Evolutionary conservation across 2,888 invertebrate species (phyloP).

Genomic region (Papilio gigon): DNA sequence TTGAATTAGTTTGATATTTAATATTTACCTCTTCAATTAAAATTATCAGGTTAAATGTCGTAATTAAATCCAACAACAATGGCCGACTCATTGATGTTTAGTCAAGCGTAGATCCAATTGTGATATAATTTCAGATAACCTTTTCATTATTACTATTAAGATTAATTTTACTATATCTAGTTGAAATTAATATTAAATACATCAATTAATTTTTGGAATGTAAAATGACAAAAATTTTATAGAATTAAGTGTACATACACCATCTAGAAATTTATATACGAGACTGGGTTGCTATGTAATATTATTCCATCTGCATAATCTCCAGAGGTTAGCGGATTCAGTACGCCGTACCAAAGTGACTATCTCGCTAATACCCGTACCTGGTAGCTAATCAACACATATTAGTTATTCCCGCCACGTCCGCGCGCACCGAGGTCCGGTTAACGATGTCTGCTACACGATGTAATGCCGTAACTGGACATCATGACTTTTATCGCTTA

Average conservation of each 20-base stretch:
- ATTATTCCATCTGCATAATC: constrained; percentile 19
- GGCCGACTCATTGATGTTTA: constrained; percentile 14
- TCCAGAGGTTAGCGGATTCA: constrained; percentile 25
- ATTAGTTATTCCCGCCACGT: constrained; percentile 61
- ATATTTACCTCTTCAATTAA: neutral
- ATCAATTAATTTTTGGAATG: neutral
- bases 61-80: constrained; percentile 17
- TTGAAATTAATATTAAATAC: neutral
- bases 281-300: constrained; percentile 7
- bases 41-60: neutral
- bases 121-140: constrained; percentile 25
- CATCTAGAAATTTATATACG: neutral
- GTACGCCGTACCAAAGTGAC: constrained; percentile 32
- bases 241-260: too few species aligned
- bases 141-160: neutral
- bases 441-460: constrained; percentile 39
- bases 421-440: constrained; percentile 45
- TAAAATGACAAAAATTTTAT: too few species aligned
- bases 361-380: constrained; percentile 46
- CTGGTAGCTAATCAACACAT: constrained; percentile 58
- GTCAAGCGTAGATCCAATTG: neutral
- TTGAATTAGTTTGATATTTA: neutral
- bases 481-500: constrained; percentile 36
- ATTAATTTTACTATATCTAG: neutral
- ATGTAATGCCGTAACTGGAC: constrained; percentile 35